A percentile compares a stretch with the other conserved stretches of the same genome.
These are phyloP conservation scores for Leptobrachium leishanense DNA, from an alignment of 2,113 vertebrate genomes.

Conservation along the genomic window DNA sequence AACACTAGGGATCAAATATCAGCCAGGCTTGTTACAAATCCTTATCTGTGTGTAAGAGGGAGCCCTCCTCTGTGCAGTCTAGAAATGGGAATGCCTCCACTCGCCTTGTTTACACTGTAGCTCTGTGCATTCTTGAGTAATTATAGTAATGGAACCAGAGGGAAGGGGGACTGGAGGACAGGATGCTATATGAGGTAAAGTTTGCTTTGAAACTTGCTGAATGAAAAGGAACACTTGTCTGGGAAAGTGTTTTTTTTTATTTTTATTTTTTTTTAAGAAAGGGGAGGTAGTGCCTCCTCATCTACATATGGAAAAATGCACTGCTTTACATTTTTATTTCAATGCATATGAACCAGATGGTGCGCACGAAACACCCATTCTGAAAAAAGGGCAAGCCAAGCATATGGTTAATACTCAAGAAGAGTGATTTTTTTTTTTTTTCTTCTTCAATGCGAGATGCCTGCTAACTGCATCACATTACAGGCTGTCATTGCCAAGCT, in stretches of 20 bases:
- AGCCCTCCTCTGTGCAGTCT: background rate
- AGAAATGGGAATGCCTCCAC: constrained; percentile 39
- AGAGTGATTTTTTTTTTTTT: constrained; percentile 61
- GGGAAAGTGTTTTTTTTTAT: constrained; percentile 35
- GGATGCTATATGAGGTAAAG: constrained; percentile 55
- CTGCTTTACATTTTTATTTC: constrained; percentile 71
- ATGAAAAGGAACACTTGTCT: constrained; percentile 57
- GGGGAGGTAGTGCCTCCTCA: constrained; percentile 51
- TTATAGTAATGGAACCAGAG: constrained; percentile 49
- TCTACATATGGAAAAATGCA: constrained; percentile 69
- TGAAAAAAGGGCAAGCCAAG: constrained; percentile 70
- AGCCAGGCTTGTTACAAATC: constrained; percentile 38
- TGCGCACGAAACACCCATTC: constrained; percentile 76
- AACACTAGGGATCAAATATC: constrained; percentile 63
- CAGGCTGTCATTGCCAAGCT: constrained; percentile 78
- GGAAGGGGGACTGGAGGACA: constrained; percentile 46
- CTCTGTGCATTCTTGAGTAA: constrained; percentile 51
- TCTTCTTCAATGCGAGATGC: constrained; percentile 63
- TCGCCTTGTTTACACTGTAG: constrained; percentile 51
- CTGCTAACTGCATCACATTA: constrained; percentile 76
- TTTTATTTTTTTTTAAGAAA: constrained; percentile 23
- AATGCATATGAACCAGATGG: constrained; percentile 90
- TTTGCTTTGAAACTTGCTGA: constrained; percentile 54
- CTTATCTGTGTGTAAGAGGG: background rate
- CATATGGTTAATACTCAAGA: constrained; percentile 80